Evolutionary conservation across 2,113 vertebrate species (phyloP).

Genomic region (Lamprologus ornatipinnis): DNA sequence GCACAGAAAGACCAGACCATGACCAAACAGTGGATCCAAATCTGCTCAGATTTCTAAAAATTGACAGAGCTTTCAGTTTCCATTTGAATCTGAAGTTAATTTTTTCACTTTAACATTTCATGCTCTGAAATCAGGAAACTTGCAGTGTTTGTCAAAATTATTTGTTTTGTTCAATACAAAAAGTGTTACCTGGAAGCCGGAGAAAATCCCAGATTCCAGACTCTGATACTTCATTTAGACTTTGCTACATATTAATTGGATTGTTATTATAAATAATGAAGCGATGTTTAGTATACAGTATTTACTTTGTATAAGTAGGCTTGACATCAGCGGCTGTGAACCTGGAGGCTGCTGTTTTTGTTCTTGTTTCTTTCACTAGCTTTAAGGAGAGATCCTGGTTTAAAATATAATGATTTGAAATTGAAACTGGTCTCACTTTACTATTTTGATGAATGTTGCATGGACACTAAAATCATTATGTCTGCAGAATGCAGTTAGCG

Average conservation of each 20-base stretch:
- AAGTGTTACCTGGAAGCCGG: neutral
- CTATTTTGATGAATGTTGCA: neutral
- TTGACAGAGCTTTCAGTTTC: neutral
- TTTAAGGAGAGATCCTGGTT: neutral
- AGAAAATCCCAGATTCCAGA: neutral
- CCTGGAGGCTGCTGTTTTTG: neutral
- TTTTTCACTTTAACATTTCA: neutral
- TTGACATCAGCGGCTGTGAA: neutral
- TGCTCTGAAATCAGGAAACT: neutral
- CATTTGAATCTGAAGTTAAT: neutral
- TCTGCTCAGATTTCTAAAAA: neutral
- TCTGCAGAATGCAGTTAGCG: neutral
- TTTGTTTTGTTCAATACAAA: neutral
- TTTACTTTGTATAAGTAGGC: neutral
- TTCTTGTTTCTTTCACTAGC: neutral
- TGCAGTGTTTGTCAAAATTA: neutral
- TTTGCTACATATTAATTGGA: neutral
- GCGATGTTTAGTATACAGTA: neutral
- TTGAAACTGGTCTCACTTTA: neutral
- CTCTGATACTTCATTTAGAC: neutral
- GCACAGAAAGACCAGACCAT: neutral
- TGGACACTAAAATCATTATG: neutral
- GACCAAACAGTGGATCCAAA: neutral
- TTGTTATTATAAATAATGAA: neutral
- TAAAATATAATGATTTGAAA: neutral